These are phyloP conservation scores for Sepiola atlantica DNA, from an alignment of 2,888 invertebrate species.

Conservation along the genomic window DNA sequence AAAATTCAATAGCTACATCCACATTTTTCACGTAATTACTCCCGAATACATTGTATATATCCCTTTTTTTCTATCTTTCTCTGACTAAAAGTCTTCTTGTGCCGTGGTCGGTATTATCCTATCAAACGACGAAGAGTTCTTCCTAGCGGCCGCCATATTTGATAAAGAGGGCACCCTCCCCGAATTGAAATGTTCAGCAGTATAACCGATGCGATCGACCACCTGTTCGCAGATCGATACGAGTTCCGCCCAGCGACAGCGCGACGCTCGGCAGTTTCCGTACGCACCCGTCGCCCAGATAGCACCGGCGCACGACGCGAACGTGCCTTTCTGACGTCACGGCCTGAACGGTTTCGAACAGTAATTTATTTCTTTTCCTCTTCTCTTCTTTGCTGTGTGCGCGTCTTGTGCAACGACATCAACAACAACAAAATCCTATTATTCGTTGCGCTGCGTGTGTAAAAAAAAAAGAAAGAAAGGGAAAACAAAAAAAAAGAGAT, in stretches of 20 bases:
- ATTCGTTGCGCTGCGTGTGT: neutral
- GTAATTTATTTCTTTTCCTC: conserved; percentile 45
- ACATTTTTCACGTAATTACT: conserved; percentile 46
- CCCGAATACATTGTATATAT: conserved; percentile 41
- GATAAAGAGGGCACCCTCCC: neutral
- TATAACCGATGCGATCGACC: conserved; percentile 38
- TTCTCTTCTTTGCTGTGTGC: neutral
- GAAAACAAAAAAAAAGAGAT: no score
- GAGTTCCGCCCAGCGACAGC: neutral
- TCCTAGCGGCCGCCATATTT: conserved; percentile 38
- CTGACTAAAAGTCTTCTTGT: conserved; percentile 8
- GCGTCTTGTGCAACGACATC: neutral
- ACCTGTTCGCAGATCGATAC: conserved; percentile 40
- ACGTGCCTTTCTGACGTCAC: conserved; percentile 42
- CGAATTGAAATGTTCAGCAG: neutral
- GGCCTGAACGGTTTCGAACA: conserved; percentile 35
- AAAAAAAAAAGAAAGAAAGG: no score
- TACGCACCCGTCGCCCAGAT: neutral
- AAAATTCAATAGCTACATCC: conserved; percentile 43
- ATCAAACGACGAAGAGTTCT: conserved; percentile 37
- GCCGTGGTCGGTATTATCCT: conserved; percentile 8
- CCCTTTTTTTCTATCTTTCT: neutral
- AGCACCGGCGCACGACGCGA: neutral
- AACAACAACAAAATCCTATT: neutral
- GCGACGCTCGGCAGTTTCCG: neutral